A percentile compares a stretch with the other conserved stretches of the same genome.
These are phyloP conservation scores for Venustaconcha ellipsiformis DNA, from an alignment of 1,140 invertebrate genomes.

Conservation along the genomic window DNA sequence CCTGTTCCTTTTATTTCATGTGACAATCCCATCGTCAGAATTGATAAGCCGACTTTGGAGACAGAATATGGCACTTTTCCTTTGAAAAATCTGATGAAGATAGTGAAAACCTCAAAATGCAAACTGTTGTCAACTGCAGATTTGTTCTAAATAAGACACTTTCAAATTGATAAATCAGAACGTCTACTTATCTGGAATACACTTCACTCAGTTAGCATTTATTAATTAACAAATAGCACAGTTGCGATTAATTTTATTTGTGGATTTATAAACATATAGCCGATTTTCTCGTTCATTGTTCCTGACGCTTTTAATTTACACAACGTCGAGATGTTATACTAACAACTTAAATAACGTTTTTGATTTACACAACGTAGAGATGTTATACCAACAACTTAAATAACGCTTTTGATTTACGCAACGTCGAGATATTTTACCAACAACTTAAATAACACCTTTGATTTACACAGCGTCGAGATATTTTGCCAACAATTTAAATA, in stretches of 20 bases:
- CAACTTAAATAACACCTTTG: not conserved
- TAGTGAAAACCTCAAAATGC: not conserved
- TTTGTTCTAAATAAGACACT: not conserved
- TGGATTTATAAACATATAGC: not conserved
- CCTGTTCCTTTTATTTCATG: constrained; percentile 51
- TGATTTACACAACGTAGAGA: not conserved
- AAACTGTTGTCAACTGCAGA: not conserved
- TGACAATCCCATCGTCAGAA: constrained; percentile 52
- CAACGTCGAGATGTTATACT: too few species aligned
- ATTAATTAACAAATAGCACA: not conserved
- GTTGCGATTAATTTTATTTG: not conserved
- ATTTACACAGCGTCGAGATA: not conserved
- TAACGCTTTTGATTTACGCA: not conserved
- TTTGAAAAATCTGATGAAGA: constrained; percentile 53
- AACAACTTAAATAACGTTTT: not conserved
- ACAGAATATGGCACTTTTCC: constrained; percentile 59
- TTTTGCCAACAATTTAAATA: not conserved
- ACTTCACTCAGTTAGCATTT: not conserved
- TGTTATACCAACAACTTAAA: not conserved
- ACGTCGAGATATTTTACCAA: too few species aligned
- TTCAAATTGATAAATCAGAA: not conserved
- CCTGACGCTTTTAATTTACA: not conserved
- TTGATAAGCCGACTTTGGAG: constrained; percentile 55
- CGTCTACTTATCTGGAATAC: not conserved
- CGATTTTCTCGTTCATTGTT: not conserved